Evolutionary conservation across 2,888 invertebrate genomes (phyloP), one percentile per base, ranked within the genome.

Genomic region (Apodemia mormo): DNA sequence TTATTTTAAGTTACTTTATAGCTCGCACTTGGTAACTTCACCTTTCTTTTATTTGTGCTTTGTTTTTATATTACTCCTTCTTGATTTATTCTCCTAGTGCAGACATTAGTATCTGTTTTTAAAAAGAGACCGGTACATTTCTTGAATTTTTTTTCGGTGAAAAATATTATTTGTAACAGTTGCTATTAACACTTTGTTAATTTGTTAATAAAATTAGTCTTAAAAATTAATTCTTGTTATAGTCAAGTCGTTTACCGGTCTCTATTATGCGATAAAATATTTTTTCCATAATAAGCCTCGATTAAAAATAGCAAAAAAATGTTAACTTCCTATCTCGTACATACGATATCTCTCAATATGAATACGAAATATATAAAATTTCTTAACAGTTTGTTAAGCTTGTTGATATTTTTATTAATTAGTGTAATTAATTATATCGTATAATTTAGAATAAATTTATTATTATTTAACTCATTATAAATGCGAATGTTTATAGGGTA

Each of bases 21-120:
- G 93, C 88, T 89, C 88, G 93, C 93, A 93, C 93, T 90, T 88
- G 80, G 86, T 86, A 87, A 84, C 79, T 84, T 84, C 92, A 93
- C 92, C 82, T 85, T 89, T 92, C 78, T 82, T 86, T 92, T 89
- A 76, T 61, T 77, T 79, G 67, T 78, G 84, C 86, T 86, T 85
- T 49, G 86, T 49, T 49, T 79, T 74, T 86, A 88, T 86, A 82
- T 85, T 84, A 54, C 76, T 84, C 86, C 82, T 77, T 82, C 78
- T 49, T 80, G 83, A 70, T 77, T 75, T 71, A 68, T 72, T 74
- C 61, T 80, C 72, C 68, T 82, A 85, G 79, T 79, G 87, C 87
- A 85, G 82, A 87, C 87, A 87, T 92, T 82, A 67, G 85, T 85
- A 88, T 88, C 70, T 65, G 45, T 68, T 74, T 14, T 4, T 0